These are phyloP conservation scores for Magallana nippona DNA, from an alignment of 2,888 invertebrate genomes.

Conservation along the genomic window DNA sequence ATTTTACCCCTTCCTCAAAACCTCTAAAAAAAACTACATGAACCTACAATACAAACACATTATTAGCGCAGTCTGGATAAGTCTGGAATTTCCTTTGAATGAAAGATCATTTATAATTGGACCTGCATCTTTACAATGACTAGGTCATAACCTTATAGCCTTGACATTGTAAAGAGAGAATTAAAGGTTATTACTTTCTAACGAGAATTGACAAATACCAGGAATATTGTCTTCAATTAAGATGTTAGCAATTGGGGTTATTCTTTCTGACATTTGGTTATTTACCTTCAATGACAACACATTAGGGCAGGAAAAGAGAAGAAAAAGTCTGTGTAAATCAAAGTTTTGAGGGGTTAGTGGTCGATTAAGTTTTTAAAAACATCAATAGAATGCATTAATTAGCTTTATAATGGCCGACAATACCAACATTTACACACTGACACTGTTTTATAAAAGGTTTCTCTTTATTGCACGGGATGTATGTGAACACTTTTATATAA, in stretches of 20 bases:
- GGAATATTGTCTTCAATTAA: not conserved
- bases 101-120: not conserved
- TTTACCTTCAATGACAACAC: slow-evolving; percentile 1
- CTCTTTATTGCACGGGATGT: not conserved
- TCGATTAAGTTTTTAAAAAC: not conserved
- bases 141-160: too few species aligned
- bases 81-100: slow-evolving; percentile 7
- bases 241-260: slow-evolving; percentile 19
- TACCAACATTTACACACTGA: slow-evolving; percentile 19
- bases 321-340: not conserved
- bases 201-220: not conserved
- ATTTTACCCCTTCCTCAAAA: not conserved
- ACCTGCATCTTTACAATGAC: too few species aligned
- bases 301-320: not conserved
- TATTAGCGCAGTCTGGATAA: not conserved
- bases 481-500: slow-evolving; percentile 18
- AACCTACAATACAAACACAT: not conserved
- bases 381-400: not conserved
- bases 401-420: not conserved
- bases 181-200: too few species aligned
- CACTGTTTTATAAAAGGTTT: not conserved
- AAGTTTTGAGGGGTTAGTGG: slow-evolving; percentile 6
- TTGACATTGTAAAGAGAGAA: too few species aligned
- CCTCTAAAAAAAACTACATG: not conserved
- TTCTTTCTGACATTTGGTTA: slow-evolving; percentile 22